Percentiles rank a stretch among this genome's conserved stretches.
Evolutionary conservation across 2,888 invertebrate genomes (phyloP).

Genomic region (Lochmaea crataegi): DNA sequence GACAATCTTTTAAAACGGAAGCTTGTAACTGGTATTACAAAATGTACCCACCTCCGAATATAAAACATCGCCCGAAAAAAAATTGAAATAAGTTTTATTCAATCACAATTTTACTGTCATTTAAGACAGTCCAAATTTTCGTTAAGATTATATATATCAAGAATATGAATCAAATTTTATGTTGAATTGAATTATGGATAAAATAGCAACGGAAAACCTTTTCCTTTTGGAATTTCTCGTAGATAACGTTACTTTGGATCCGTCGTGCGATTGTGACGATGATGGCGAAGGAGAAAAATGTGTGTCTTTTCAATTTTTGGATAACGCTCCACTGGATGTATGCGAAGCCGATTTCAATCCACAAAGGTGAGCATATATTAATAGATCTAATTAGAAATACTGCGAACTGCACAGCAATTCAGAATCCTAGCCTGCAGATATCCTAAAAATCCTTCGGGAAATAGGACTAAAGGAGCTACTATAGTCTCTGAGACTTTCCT

Average conservation of each 20-base stretch:
- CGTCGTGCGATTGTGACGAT: slow-evolving; percentile 52
- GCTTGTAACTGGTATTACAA: slow-evolving; percentile 71
- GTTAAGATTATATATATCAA: not conserved
- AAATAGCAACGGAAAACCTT: slow-evolving; percentile 69
- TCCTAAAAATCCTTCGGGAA: too few relatives aligned
- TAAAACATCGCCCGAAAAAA: slow-evolving; percentile 49
- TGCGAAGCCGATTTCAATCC: slow-evolving; percentile 70
- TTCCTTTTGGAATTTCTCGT: slow-evolving; percentile 75
- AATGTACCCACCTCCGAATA: slow-evolving; percentile 68
- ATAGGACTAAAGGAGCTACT: too few relatives aligned
- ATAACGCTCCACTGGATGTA: slow-evolving; percentile 71
- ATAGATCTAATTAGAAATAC: not conserved
- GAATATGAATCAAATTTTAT: not conserved
- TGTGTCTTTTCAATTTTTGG: slow-evolving; percentile 71
- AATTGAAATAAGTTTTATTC: slow-evolving; percentile 44
- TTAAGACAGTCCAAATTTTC: slow-evolving; percentile 22
- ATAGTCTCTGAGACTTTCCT: too few relatives aligned
- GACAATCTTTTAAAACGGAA: slow-evolving; percentile 68
- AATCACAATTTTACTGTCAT: not conserved
- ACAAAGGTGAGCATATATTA: slow-evolving; percentile 48
- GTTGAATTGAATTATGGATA: slow-evolving; percentile 57
- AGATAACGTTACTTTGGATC: slow-evolving; percentile 65
- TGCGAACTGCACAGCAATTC: too few relatives aligned
- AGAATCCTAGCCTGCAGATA: too few relatives aligned
- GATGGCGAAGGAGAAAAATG: slow-evolving; percentile 67